Base-by-base conservation (phyloP, 2,888 invertebrate genomes). In the Aproaerema taeniolella region DNA sequence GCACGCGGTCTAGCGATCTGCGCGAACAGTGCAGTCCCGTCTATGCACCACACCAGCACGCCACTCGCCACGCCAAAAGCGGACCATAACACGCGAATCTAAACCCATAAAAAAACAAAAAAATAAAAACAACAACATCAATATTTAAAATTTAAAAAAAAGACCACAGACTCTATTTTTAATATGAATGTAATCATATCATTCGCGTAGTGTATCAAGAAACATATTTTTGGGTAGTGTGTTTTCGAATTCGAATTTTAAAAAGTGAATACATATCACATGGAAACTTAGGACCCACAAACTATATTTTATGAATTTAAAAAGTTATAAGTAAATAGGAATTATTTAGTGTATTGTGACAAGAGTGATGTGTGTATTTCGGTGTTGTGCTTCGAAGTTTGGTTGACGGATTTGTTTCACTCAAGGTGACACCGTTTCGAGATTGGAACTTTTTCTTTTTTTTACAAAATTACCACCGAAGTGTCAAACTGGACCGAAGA, bases 401-500 rank as follows among this genome's bases (percentile, higher is more conserved):
- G 75, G 73, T 61, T 73, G 57, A 71, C 65, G 69, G 68, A 73
- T 71, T 67, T 53, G 72, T 71, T 74, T 70, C 71, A 55, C 58
- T 73, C 80, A 72, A 77, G 73, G 75, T 79, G 76, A 74, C 72
- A 56, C 55, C 53, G 50, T 56, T 61, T 73, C 64, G 65, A 59
- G 53, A 58, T 75, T 71, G 68, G 66, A 67, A 71, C 73, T 72
- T 72, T 78, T 75, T 75, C 55, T 56, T 61, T 71, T 79, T 73
- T 73, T 69, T 63, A 65, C 73, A 85, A 85, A 83, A 86, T 86
- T 86, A 78, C 82, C 74, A 79, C 83, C 83, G 63, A 83, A 77
- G 81, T 86, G 79, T 81, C 85, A 82, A 83, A 80, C 83, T 86
- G 85, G 85, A 85, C 78, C 76, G 85, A 83, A 69, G 83, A 77